Percentiles rank a stretch among this genome's conserved stretches.
phyloP scores from a whole-genome alignment of 2,797 vertebrate species.

The Rhynchotus rufescens region DNA sequence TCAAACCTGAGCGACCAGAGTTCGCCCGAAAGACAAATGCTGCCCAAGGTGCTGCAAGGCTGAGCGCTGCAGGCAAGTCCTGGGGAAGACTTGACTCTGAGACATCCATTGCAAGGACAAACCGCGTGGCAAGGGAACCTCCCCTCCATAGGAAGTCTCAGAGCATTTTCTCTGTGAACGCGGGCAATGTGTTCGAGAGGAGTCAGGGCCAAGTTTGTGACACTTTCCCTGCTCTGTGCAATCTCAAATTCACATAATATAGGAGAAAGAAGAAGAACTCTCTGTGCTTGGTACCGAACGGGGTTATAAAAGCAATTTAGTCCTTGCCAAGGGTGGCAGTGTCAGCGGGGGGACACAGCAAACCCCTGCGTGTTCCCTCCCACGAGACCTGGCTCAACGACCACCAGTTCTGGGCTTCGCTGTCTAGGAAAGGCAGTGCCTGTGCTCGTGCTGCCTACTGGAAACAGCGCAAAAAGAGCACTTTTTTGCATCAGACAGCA shows the following conservation, averaged over 20 bases:
- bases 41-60: slow-evolving; percentile 62
- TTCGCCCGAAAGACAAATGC: slow-evolving; percentile 71
- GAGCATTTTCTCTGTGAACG: slow-evolving; percentile 21
- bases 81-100: slow-evolving; percentile 52
- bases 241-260: neutral
- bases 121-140: slow-evolving; percentile 58
- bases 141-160: slow-evolving; percentile 58
- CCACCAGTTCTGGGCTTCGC: neutral
- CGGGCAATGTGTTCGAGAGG: slow-evolving; percentile 49
- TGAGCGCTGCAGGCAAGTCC: slow-evolving; percentile 60
- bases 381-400: neutral
- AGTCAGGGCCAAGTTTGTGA: neutral
- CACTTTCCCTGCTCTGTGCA: neutral
- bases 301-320: neutral
- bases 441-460: neutral
- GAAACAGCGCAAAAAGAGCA: neutral
- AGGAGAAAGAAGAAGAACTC: neutral
- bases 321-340: neutral
- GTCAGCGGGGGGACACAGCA: neutral
- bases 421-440: neutral
- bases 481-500: neutral
- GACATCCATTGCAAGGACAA: slow-evolving; percentile 71
- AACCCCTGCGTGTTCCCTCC: accelerated
- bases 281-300: neutral
- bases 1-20: slow-evolving; percentile 54